Evolutionary conservation across 2,113 vertebrate species (phyloP), one percentile per base, ranked within the genome.

Genomic region (Passer montanus): DNA sequence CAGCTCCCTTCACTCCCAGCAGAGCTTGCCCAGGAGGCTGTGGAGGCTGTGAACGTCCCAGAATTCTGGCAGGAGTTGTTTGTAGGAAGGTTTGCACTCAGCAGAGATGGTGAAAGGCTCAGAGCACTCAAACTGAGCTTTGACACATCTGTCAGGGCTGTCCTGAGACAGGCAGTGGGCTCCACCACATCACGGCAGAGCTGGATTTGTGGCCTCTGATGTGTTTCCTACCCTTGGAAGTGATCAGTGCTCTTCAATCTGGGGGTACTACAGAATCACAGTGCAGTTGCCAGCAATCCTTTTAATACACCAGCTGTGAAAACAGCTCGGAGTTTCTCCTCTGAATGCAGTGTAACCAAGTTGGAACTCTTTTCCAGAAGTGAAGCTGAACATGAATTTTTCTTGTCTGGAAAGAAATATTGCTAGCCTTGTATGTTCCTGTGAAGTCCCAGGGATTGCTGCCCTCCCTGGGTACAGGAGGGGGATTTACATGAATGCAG

Each of bases 1-100:
- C 0, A 0, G 19, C 19, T 28, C 41, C 22, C 19, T 33, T 7
- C 5, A 0, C 6, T 44, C 16, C 12, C 21, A 5, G 9, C 52
- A 9, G 22, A 49, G 27, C 11, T 21, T 18, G 17, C 35, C 30
- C 60, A 8, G 47, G 50, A 58, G 41, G 44, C 66, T 53, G 50
- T 35, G 74, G 21, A 15, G 24, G 23, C 24, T 44, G 1, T 6
- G 28, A 15, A 24, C 30, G 17, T 1, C 22, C 6, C 52, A 27
- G 43, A 14, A 8, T 37, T 67, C 2, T 26, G 58, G 13, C 53
- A 43, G 63, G 55, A 13, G 13, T 17, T 47, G 59, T 64, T 44
- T 52, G n/a, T 31, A 5, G 53, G 52, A n/a, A 81, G 33, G 14
- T 19, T 58, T 0, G 2, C 39, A 28, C 12, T 46, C 23, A 11